Evolutionary conservation across 2,888 invertebrate species (phyloP).

Genomic region (Microplitis manilae): DNA sequence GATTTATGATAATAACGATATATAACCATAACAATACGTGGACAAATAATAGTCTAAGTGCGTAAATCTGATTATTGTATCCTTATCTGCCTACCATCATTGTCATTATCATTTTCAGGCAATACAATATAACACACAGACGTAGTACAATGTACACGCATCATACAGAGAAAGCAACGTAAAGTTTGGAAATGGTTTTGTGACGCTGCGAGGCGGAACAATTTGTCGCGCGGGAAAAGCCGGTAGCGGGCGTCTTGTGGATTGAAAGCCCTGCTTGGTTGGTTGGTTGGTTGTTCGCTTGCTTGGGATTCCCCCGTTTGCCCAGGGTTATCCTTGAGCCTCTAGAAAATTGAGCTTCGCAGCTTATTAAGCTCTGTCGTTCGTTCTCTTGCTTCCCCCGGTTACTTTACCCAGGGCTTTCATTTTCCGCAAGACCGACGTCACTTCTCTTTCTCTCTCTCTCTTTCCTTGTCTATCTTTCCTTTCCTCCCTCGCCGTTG

Average conservation of each 20-base stretch:
- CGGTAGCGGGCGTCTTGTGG: not conserved
- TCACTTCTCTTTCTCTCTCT: slow-evolving; percentile 41
- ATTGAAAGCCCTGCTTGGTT: slow-evolving; percentile 15
- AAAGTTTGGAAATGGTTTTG: slow-evolving; percentile 20
- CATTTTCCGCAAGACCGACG: slow-evolving; percentile 61
- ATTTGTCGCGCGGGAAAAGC: slow-evolving; percentile 26
- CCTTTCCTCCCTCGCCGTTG: not conserved
- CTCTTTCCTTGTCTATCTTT: slow-evolving; percentile 4
- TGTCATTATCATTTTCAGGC: not conserved
- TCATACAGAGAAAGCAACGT: not conserved
- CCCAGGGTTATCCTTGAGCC: slow-evolving; percentile 39
- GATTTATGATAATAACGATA: no score
- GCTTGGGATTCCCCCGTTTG: slow-evolving; percentile 21
- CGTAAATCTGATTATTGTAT: not conserved
- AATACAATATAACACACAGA: not conserved
- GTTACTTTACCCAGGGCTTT: slow-evolving; percentile 51
- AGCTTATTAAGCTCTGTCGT: slow-evolving; percentile 56
- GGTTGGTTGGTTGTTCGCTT: no score
- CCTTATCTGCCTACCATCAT: not conserved
- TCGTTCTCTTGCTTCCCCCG: slow-evolving; percentile 44
- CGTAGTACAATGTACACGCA: not conserved
- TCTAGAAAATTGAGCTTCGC: slow-evolving; percentile 55
- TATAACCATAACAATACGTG: not conserved
- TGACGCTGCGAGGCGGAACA: slow-evolving; percentile 14
- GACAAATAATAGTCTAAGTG: not conserved